Percentiles rank a stretch among this genome's conserved stretches.
These are phyloP conservation scores for Clangula hyemalis DNA, from an alignment of 2,797 vertebrate genomes.

Conservation along the genomic window DNA sequence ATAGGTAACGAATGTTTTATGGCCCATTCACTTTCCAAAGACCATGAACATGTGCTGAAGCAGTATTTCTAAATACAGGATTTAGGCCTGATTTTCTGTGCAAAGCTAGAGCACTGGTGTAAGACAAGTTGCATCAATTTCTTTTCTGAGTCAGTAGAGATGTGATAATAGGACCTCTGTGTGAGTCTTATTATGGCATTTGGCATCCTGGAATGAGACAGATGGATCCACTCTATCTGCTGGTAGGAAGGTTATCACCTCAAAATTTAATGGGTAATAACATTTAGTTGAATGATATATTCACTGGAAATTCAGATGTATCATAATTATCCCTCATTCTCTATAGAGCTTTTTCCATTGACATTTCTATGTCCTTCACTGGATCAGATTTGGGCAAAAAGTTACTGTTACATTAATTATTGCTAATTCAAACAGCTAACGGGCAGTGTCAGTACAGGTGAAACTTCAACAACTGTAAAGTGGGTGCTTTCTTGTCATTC, in stretches of 20 bases:
- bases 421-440: background rate
- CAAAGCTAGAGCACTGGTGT: background rate
- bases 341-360: background rate
- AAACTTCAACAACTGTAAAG: background rate
- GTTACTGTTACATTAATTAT: background rate
- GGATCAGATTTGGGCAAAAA: background rate
- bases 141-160: background rate
- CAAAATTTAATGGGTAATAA: background rate
- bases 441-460: background rate
- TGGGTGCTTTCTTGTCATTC: background rate
- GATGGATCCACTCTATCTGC: background rate
- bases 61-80: background rate
- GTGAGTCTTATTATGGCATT: background rate
- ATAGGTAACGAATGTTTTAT: background rate
- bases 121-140: background rate
- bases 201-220: background rate
- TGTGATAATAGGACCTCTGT: background rate
- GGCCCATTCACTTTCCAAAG: background rate
- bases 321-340: slow-evolving; percentile 1
- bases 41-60: background rate
- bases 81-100: background rate
- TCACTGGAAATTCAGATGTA: background rate
- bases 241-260: background rate
- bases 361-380: slow-evolving; percentile 18
- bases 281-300: background rate